Evolutionary conservation across 2,888 invertebrate genomes (phyloP).

Genomic region (Leistus spinibarbis): DNA sequence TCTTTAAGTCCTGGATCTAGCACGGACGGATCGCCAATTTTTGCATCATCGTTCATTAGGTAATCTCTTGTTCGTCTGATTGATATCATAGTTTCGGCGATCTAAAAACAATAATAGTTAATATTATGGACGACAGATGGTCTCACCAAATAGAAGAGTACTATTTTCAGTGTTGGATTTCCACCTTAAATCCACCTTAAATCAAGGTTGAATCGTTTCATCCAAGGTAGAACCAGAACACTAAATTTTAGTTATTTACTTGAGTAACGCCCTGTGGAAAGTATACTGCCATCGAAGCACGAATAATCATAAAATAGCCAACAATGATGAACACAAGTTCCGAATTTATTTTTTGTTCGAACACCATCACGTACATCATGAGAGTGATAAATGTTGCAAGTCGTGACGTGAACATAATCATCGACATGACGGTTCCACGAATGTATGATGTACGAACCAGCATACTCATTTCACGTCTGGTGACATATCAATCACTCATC

Average conservation of each 20-base stretch:
- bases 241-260: constrained; percentile 44
- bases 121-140: constrained; percentile 49
- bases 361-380: constrained; percentile 60
- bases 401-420: constrained; percentile 76
- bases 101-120: constrained; percentile 39
- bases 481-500: constrained; percentile 39
- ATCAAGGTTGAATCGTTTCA: constrained; percentile 68
- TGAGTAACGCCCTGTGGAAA: constrained; percentile 67
- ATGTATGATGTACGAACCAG: constrained; percentile 66
- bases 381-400: constrained; percentile 72
- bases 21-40: constrained; percentile 50
- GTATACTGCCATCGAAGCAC: constrained; percentile 65
- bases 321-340: constrained; percentile 62
- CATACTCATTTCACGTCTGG: constrained; percentile 60
- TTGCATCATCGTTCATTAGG: constrained; percentile 49
- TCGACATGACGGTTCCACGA: constrained; percentile 69
- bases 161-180: constrained; percentile 78
- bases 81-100: constrained; percentile 65
- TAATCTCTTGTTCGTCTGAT: constrained; percentile 54
- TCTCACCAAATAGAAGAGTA: not conserved
- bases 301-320: constrained; percentile 67
- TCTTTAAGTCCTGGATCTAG: constrained; percentile 45
- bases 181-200: constrained; percentile 66
- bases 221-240: not conserved
- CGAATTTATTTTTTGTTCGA: constrained; percentile 56